Conservation (phyloP, 2,797 vertebrate species). For the Picus viridis region DNA sequence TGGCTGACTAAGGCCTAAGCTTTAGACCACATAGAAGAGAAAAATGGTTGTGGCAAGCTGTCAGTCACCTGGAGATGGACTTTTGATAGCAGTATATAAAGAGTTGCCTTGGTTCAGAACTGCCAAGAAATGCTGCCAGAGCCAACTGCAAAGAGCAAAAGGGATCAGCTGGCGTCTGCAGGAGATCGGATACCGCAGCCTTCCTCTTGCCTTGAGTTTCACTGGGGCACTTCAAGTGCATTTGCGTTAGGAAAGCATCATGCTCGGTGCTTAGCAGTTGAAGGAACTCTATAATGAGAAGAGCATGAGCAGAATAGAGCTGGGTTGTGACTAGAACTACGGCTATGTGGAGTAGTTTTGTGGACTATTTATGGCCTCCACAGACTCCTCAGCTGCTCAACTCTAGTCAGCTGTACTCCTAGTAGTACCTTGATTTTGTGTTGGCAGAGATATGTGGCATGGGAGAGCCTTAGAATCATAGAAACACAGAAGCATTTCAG, state of each 20-base stretch:
- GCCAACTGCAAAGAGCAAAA: background rate
- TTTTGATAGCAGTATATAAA: background rate
- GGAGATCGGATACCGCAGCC: background rate
- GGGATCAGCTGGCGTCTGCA: background rate
- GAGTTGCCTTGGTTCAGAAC: background rate
- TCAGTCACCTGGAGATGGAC: background rate
- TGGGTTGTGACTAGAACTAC: background rate
- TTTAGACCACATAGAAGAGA: background rate
- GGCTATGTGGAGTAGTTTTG: accelerated
- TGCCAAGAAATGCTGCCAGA: background rate
- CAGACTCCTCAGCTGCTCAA: background rate
- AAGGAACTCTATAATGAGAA: background rate
- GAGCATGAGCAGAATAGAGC: background rate
- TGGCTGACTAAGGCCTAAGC: background rate
- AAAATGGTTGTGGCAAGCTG: background rate
- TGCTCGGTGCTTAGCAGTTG: background rate
- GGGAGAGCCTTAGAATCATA: background rate
- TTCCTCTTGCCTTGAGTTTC: background rate
- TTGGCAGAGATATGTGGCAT: background rate
- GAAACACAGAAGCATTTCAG: too few species aligned
- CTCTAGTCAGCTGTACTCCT: background rate
- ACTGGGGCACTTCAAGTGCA: accelerated
- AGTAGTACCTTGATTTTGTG: background rate
- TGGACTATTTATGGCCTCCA: background rate
- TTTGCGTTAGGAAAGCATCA: background rate